Percentiles rank a stretch among this genome's conserved stretches.
Conservation (phyloP, 2,888 invertebrate genomes). For the Drosophila incognita region DNA sequence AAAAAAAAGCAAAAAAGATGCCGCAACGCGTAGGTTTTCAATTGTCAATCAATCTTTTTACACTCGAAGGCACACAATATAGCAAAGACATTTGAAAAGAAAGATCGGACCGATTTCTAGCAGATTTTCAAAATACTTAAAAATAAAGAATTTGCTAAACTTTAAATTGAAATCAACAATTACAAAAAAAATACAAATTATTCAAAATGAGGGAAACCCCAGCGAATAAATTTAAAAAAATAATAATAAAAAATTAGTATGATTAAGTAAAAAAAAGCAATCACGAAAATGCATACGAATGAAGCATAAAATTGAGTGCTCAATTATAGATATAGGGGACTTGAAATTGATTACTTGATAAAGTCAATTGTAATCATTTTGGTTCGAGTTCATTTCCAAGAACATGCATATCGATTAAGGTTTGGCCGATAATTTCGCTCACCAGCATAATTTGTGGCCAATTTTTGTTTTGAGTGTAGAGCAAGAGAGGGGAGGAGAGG, state of each 20-base stretch:
- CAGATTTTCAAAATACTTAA: not conserved
- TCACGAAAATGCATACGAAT: not conserved
- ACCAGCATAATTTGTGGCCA: not conserved
- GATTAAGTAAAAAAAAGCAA: not conserved
- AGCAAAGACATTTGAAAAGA: not conserved
- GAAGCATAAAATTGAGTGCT: not conserved
- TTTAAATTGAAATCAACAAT: not conserved
- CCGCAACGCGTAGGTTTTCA: not conserved
- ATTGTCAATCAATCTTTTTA: conserved; percentile 6
- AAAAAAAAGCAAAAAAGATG: conserved; percentile 17
- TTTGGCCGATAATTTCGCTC: not conserved
- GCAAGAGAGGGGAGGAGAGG: not conserved
- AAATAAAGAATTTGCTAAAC: too few species aligned
- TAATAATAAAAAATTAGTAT: not conserved
- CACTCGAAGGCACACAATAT: not conserved
- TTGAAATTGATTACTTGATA: not conserved
- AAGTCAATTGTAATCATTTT: not conserved
- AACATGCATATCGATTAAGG: not conserved
- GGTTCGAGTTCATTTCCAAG: not conserved
- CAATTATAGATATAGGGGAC: not conserved
- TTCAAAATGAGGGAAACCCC: not conserved
- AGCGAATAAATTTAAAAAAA: not conserved
- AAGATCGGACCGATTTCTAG: not conserved
- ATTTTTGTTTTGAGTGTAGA: conserved; percentile 5
- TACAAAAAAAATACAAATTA: not conserved